Evolutionary conservation across 2,113 vertebrate genomes (phyloP).

Genomic region (Gymnarchus niloticus): DNA sequence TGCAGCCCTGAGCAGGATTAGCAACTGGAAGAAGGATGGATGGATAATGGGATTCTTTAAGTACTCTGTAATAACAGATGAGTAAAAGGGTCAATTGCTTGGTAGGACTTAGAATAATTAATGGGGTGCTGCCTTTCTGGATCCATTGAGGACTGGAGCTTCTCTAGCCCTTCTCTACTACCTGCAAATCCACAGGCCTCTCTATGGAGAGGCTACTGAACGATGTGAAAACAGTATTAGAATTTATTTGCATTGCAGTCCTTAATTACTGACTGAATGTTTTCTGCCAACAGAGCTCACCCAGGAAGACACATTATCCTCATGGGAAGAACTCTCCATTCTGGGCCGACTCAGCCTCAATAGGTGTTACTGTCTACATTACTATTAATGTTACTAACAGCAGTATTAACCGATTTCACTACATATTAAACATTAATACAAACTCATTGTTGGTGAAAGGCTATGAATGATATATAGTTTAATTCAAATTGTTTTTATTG

Average conservation of each 20-base stretch:
- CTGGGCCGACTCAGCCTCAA: constrained; percentile 66
- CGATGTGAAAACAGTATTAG: too few relatives aligned
- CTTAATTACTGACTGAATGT: not conserved
- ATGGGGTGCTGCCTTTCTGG: not conserved
- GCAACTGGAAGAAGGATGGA: too few relatives aligned
- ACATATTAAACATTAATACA: not conserved
- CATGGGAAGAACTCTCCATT: constrained; percentile 59
- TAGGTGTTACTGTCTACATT: constrained; percentile 51
- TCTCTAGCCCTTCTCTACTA: not conserved
- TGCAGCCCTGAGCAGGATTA: not conserved
- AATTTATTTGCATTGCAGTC: not conserved
- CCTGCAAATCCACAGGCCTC: not conserved
- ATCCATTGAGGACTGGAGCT: not conserved
- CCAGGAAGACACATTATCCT: constrained; percentile 38
- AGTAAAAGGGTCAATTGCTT: too few relatives aligned
- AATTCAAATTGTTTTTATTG: not conserved
- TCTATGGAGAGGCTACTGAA: not conserved
- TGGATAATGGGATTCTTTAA: not conserved
- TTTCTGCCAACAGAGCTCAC: constrained; percentile 45
- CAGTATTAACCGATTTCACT: not conserved
- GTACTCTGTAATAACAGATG: not conserved
- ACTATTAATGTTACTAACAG: too few relatives aligned
- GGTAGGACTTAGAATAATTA: not conserved
- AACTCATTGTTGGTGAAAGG: not conserved
- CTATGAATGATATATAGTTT: not conserved